Percentiles rank a stretch among this genome's conserved stretches.
Conservation (phyloP, 1,140 invertebrate species). For the Eueides isabella region DNA sequence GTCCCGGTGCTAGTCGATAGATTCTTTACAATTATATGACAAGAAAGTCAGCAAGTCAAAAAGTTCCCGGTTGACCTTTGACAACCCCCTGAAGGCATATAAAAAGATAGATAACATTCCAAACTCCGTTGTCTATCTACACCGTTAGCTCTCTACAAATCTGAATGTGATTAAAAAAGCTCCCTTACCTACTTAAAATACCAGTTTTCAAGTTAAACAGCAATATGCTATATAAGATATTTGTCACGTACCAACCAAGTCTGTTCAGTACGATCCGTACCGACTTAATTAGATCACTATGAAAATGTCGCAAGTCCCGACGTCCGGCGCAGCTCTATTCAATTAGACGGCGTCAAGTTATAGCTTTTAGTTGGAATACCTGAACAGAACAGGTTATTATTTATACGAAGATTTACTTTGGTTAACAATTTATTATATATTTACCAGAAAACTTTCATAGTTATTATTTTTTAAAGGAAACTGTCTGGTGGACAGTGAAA, state of each 20-base stretch:
- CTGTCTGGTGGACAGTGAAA: too few species aligned
- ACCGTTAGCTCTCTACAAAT: too few species aligned
- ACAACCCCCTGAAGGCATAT: too few species aligned
- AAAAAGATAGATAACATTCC: too few species aligned
- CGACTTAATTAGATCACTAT: constrained; percentile 37
- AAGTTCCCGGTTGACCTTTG: too few species aligned
- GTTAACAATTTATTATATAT: not conserved
- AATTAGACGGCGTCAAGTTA: constrained; percentile 31
- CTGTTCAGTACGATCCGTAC: constrained; percentile 13
- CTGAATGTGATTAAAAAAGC: too few species aligned
- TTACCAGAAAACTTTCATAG: too few species aligned
- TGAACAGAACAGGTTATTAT: constrained; percentile 6
- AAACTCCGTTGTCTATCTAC: too few species aligned
- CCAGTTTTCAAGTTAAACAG: constrained; percentile 6
- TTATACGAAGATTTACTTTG: not conserved
- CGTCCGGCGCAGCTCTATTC: constrained; percentile 26
- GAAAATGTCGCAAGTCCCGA: constrained; percentile 30
- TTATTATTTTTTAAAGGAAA: too few species aligned
- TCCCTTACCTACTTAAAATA: not conserved
- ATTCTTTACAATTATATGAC: too few species aligned
- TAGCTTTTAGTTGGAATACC: constrained; percentile 29
- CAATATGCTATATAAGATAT: constrained; percentile 9
- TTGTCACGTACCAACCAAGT: not conserved
- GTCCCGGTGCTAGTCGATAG: too few species aligned
- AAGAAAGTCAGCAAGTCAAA: too few species aligned